Evolutionary conservation across 2,888 invertebrate species (phyloP).

Genomic region (Ctena decussata): DNA sequence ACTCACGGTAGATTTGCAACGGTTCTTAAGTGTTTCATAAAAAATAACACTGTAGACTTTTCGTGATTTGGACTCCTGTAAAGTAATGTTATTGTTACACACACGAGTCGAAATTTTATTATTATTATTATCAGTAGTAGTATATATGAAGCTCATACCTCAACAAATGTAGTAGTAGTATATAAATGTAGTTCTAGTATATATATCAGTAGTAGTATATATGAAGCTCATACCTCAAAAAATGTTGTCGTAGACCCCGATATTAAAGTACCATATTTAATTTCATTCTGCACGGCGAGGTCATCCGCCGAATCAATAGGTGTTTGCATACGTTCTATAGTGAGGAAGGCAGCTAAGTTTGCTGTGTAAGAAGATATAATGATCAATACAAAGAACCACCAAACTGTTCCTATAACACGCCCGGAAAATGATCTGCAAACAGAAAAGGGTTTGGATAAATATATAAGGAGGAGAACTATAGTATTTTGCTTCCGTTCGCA

Average conservation of each 20-base stretch:
- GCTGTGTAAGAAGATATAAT: slow-evolving; percentile 99
- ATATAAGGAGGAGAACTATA: too few species aligned
- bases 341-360: slow-evolving; percentile 97
- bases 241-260: slow-evolving; percentile 95
- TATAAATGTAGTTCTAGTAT: too few species aligned
- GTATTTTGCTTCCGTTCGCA: too few species aligned
- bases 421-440: slow-evolving; percentile 93
- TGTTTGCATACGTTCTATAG: slow-evolving; percentile 97
- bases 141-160: slow-evolving; percentile 89
- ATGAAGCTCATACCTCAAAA: slow-evolving; percentile 90
- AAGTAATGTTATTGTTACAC: too few species aligned
- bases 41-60: too few species aligned
- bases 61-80: too few species aligned
- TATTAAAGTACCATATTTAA: slow-evolving; percentile 90
- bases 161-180: slow-evolving; percentile 96
- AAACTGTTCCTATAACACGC: slow-evolving; percentile 98
- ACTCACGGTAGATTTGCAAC: too few species aligned
- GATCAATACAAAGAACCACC: slow-evolving; percentile 99
- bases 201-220: too few species aligned
- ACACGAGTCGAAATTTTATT: too few species aligned
- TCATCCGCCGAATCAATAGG: slow-evolving; percentile 98
- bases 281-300: slow-evolving; percentile 91
- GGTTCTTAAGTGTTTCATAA: too few species aligned
- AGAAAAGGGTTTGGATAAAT: too few species aligned
- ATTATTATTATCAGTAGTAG: too few species aligned